Evolutionary conservation across 1,140 invertebrate genomes (phyloP), one percentile per base, ranked within the genome.

Genomic region (Condylostylus longicornis): DNA sequence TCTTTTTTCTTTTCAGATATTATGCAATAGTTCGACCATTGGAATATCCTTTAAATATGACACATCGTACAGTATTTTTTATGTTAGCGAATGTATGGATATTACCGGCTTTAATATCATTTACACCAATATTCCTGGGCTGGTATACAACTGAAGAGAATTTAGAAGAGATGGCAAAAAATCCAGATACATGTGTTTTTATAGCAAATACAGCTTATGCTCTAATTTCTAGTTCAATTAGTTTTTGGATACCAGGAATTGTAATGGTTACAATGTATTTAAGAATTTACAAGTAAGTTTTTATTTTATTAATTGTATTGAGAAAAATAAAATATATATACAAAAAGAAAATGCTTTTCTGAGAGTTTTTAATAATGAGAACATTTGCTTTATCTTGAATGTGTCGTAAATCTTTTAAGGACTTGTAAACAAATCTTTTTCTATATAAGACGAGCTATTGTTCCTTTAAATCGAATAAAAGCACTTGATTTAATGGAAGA

Each of bases 221-320:
- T 1, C 70, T 91, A 27, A 79, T 94, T 41, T 91, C 86, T 13
- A 91, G 86, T 30, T 82, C 77, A 39, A 78, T 95, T 9, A 91
- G 87, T 8, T 94, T 95, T 60, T 95, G 89, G 88, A 88, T 91
- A 53, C 90, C 90, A 2, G 85, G 85, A 45, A 58, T 87, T 36
- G 84, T 93, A 21, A 94, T 95, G 88, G 75, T 91, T 38, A 81
- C 82, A 30, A 89, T 91, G 73, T 94, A 94, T 61, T 82, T 70
- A 63, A 73, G 73, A 50, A 90, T 90, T 57, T 93, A 83, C 64
- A 77, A 82, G 52, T 79, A 78, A 54, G 80, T 44, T n/a, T n/a
- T n/a, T n/a, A n/a, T n/a, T n/a, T n/a, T n/a, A n/a, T n/a, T n/a
- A n/a, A n/a, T n/a, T n/a, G n/a, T n/a, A n/a, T n/a, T n/a, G n/a